These are phyloP conservation scores for Leucophenga montana DNA, from an alignment of 2,888 invertebrate species.

Conservation along the genomic window DNA sequence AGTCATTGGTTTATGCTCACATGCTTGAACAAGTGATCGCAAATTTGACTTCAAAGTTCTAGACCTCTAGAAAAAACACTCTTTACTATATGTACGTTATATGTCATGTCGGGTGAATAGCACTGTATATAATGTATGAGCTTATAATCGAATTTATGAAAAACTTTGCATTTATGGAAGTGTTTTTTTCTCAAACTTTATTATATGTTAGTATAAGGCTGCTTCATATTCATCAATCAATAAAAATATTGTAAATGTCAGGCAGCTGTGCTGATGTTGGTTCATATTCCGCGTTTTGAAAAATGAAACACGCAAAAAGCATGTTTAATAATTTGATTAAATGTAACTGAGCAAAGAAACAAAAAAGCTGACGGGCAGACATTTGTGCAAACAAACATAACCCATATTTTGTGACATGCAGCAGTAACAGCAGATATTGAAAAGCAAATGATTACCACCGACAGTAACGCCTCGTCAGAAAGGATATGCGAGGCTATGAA, in stretches of 20 bases:
- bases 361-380: constrained; percentile 22
- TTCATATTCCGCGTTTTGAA: too few species aligned
- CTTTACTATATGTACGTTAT: too few species aligned
- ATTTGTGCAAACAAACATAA: constrained; percentile 38
- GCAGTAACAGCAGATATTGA: constrained; percentile 51
- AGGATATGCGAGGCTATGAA: not conserved
- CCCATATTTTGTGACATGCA: constrained; percentile 38
- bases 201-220: too few species aligned
- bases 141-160: too few species aligned
- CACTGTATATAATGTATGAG: too few species aligned
- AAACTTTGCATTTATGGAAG: not conserved
- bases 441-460: constrained; percentile 48
- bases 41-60: too few species aligned
- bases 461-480: not conserved
- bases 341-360: constrained; percentile 46
- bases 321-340: constrained; percentile 63
- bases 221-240: constrained; percentile 12
- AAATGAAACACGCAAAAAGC: constrained; percentile 5
- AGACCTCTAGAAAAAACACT: too few species aligned
- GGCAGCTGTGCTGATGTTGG: not conserved
- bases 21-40: too few species aligned
- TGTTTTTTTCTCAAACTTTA: not conserved
- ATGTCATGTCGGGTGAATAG: too few species aligned
- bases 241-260: constrained; percentile 23
- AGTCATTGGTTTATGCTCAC: too few species aligned